A percentile compares a stretch with the other conserved stretches of the same genome.
These are phyloP conservation scores for Tamandua tetradactyla DNA, from an alignment of 2,797 vertebrate genomes.

Conservation along the genomic window DNA sequence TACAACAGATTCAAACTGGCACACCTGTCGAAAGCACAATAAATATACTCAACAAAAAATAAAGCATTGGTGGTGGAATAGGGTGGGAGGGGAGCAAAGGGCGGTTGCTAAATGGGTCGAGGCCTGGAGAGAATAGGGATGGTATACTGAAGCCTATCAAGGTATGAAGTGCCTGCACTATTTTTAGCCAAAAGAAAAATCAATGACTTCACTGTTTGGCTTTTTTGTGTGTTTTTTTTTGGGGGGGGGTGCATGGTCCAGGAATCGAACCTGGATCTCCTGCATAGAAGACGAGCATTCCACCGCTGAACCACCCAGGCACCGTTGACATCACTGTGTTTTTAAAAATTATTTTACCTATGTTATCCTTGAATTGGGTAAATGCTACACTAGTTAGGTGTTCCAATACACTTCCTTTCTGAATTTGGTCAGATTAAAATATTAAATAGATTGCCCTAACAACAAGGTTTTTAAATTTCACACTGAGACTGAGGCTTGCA, in stretches of 20 bases:
- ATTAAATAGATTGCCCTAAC: not conserved
- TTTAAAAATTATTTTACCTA: not conserved
- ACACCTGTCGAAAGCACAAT: no score
- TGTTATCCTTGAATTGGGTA: not conserved
- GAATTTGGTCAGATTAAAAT: not conserved
- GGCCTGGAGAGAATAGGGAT: not conserved
- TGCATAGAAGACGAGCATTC: no score
- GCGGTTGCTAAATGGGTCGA: not conserved
- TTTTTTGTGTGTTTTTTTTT: no score
- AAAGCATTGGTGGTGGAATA: not conserved
- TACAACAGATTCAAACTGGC: no score
- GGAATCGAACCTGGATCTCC: no score
- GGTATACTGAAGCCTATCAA: not conserved
- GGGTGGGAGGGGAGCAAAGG: not conserved
- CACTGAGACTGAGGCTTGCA: not conserved
- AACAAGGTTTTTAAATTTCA: not conserved
- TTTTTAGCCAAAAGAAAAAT: not conserved
- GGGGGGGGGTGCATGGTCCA: no score
- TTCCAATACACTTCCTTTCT: not conserved
- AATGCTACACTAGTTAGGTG: not conserved
- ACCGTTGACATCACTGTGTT: not conserved
- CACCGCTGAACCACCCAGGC: no score
- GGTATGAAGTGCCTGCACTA: not conserved
- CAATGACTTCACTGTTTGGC: not conserved
- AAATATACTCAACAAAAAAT: conserved; percentile 6